Conservation (phyloP, 2,888 invertebrate species). For the Unio delphinus region DNA sequence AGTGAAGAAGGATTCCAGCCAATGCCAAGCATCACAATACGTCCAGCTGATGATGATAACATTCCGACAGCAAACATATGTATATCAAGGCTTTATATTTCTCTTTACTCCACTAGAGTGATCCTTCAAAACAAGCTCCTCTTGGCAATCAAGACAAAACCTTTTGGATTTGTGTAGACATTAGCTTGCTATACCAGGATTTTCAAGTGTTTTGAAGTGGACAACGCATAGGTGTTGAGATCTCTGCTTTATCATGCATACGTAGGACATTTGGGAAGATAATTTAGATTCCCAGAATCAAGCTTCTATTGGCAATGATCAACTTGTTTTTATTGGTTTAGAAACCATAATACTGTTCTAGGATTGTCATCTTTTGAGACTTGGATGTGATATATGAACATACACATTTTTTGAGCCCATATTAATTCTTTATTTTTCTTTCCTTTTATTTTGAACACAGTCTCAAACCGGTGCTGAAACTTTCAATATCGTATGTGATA, state of each 20-base stretch:
- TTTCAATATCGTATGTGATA: too few relatives aligned
- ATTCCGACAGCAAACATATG: conserved; percentile 99
- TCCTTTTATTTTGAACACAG: too few relatives aligned
- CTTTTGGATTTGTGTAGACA: conserved; percentile 92
- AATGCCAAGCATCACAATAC: conserved; percentile 96
- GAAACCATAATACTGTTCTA: neutral
- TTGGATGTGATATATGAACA: too few relatives aligned
- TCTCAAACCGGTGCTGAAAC: too few relatives aligned
- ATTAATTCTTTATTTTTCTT: too few relatives aligned
- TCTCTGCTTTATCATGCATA: too few relatives aligned
- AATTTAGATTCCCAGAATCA: neutral
- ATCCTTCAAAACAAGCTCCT: conserved; percentile 94
- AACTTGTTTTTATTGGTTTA: neutral
- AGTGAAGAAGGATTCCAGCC: conserved; percentile 99
- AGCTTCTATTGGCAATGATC: neutral
- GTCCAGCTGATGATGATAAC: conserved; percentile 97
- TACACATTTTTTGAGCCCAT: too few relatives aligned
- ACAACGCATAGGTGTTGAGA: too few relatives aligned
- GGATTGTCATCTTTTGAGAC: too few relatives aligned
- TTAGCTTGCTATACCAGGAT: neutral
- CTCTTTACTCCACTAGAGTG: conserved; percentile 87
- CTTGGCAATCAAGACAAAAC: conserved; percentile 98
- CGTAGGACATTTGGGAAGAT: too few relatives aligned
- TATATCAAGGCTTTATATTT: conserved; percentile 98
- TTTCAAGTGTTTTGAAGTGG: too few relatives aligned